These are phyloP conservation scores for Synergus umbraculus DNA, from an alignment of 2,888 invertebrate species.

Conservation along the genomic window DNA sequence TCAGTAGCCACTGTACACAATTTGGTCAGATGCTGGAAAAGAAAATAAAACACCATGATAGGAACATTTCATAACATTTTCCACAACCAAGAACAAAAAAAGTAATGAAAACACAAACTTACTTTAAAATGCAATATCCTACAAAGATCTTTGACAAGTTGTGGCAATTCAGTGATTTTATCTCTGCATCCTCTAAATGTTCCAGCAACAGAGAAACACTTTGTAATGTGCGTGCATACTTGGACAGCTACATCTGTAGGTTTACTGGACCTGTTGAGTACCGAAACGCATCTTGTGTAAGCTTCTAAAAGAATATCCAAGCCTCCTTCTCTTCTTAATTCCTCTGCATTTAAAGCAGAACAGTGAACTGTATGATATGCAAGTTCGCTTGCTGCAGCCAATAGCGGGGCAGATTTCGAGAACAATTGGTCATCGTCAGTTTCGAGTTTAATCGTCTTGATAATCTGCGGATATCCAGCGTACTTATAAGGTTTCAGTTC, in stretches of 20 bases:
- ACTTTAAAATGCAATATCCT: conserved; percentile 92
- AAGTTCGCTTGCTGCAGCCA: conserved; percentile 95
- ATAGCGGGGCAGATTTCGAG: conserved; percentile 88
- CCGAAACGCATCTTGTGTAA: conserved; percentile 95
- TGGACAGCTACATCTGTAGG: conserved; percentile 89
- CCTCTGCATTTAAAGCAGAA: conserved; percentile 98
- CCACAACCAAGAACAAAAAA: neutral
- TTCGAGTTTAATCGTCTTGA: conserved; percentile 96
- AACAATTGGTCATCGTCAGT: conserved; percentile 96
- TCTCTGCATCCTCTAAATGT: conserved; percentile 94
- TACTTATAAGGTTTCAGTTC: conserved; percentile 98
- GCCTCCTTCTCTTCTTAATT: conserved; percentile 95
- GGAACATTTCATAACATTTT: no score
- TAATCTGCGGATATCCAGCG: conserved; percentile 98
- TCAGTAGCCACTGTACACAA: conserved; percentile 93
- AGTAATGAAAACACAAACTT: conserved; percentile 53
- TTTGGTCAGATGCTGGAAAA: conserved; percentile 86
- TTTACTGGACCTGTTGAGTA: conserved; percentile 88
- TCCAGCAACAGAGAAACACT: conserved; percentile 97
- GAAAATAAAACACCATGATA: conserved; percentile 32
- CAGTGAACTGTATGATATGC: conserved; percentile 98
- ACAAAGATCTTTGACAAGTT: conserved; percentile 91
- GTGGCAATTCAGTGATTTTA: conserved; percentile 91
- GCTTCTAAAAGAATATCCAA: conserved; percentile 93
- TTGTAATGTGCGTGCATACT: conserved; percentile 94